phyloP scores from a whole-genome alignment of 1,140 invertebrate species.

The Lucilia sericata region DNA sequence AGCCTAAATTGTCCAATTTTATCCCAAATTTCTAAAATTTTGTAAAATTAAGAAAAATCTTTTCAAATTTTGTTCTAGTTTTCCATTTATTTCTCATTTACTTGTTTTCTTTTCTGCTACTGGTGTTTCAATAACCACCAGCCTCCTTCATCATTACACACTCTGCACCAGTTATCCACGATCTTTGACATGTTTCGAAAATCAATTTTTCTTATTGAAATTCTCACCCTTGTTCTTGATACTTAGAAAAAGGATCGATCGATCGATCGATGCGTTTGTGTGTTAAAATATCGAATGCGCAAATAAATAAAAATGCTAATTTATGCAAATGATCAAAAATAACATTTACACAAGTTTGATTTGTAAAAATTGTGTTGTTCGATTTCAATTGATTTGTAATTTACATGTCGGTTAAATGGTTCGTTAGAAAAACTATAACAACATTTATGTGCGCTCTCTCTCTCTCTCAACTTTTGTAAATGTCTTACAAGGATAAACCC shows the following conservation, averaged over 20 bases:
- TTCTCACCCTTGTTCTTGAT: slow-evolving; percentile 2
- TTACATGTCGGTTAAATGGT: slow-evolving; percentile 26
- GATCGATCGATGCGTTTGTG: no score
- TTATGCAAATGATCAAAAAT: slow-evolving; percentile 25
- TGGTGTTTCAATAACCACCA: neutral
- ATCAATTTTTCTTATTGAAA: neutral
- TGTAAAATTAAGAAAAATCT: no score
- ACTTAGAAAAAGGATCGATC: no score
- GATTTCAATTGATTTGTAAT: slow-evolving; percentile 34
- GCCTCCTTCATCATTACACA: neutral
- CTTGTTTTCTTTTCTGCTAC: no score
- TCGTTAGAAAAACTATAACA: neutral
- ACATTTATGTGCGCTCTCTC: neutral
- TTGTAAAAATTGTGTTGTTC: neutral
- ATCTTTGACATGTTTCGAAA: no score
- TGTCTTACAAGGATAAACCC: neutral
- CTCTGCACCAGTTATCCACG: no score
- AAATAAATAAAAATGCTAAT: neutral
- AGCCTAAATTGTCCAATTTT: no score
- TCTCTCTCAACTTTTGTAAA: neutral
- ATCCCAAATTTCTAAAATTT: no score
- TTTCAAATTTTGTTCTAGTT: no score
- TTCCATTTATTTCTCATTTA: no score
- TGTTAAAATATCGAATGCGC: neutral
- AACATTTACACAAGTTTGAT: neutral